Conservation (phyloP, 2,888 invertebrate genomes). For the Glyphotaelius pellucidus region DNA sequence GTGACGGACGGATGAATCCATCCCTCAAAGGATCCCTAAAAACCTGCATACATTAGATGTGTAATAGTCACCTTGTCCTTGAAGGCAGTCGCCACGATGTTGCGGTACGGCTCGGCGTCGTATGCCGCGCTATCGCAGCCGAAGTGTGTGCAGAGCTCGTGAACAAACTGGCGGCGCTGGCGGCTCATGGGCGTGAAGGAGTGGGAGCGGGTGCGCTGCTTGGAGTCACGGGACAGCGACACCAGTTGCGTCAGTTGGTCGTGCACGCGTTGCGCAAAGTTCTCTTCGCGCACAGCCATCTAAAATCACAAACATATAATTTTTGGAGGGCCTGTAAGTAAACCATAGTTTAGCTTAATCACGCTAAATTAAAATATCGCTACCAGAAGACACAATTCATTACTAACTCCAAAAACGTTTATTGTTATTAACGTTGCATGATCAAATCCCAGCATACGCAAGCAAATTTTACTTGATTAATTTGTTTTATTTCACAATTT, state of each 20-base stretch:
- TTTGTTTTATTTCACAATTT: no score
- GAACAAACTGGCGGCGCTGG: conserved; percentile 93
- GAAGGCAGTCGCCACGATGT: conserved; percentile 94
- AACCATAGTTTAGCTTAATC: no score
- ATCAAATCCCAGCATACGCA: no score
- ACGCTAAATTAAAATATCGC: no score
- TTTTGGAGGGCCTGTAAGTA: no score
- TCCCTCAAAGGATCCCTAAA: no score
- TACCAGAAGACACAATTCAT: no score
- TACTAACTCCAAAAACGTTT: no score
- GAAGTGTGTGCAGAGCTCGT: conserved; percentile 96
- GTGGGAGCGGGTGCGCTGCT: conserved; percentile 88
- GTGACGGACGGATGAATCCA: no score
- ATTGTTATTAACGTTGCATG: fast-evolving
- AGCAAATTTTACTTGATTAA: no score
- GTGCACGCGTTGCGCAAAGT: conserved; percentile 89
- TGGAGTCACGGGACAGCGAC: conserved; percentile 86
- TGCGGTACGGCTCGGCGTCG: conserved; percentile 96
- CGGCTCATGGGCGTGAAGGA: conserved; percentile 96
- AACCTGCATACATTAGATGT: no score
- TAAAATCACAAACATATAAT: neutral
- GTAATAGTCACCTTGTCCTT: conserved; percentile 81
- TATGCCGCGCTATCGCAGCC: conserved; percentile 96
- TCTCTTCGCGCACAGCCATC: conserved; percentile 88
- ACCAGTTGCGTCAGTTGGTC: conserved; percentile 91